Base-by-base conservation (phyloP, 2,113 vertebrate species). In the Hippolais icterina region DNA sequence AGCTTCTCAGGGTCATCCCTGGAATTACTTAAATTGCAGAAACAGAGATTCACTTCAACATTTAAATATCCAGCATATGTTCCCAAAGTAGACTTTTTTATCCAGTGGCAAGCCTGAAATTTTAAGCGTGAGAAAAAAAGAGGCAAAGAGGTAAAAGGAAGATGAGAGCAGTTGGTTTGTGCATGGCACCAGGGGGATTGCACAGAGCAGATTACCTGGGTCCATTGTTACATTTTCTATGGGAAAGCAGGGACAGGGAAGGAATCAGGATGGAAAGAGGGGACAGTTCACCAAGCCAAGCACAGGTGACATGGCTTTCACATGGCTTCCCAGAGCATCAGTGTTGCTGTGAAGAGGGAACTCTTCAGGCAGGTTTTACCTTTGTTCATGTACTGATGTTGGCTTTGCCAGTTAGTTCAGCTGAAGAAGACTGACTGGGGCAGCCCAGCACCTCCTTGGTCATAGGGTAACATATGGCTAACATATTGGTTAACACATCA, bases 281-380 rank as follows among this genome's bases (percentile, higher is more conserved):
- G 47, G 53, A 9, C 33, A 72, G 53, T 2, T 5, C 49, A 50
- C 24, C 27, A 15, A 54, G 29, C 15, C 61, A 56, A 22, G 53
- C 33, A 39, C 5, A 27, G 21, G 20, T 78, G 87, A 60, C n/a
- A 14, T 28, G 14, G 16, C 33, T 83, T 81, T 44, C 53, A 56
- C n/a, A 14, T 28, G 14, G 16, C 33, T 83, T 81, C 49, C 53
- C 57, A 56, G 54, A 41, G 20, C 25, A n/a, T 8, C 59, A n/a
- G 72, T 0, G 0, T 2, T 50, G 19, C 29, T 76, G 23, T 41
- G 46, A 31, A 44, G 24, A 54, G 8, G 15, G 15, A 47, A 20
- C 22, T 28, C 13, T 35, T n/a, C 8, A 9, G n/a, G 24, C 5
- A 9, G 15, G 23, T 54, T 70, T 94, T 66, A 14, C 41, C 0